Evolutionary conservation across 2,113 vertebrate genomes (phyloP).

Genomic region (Chloroceryle aenea): DNA sequence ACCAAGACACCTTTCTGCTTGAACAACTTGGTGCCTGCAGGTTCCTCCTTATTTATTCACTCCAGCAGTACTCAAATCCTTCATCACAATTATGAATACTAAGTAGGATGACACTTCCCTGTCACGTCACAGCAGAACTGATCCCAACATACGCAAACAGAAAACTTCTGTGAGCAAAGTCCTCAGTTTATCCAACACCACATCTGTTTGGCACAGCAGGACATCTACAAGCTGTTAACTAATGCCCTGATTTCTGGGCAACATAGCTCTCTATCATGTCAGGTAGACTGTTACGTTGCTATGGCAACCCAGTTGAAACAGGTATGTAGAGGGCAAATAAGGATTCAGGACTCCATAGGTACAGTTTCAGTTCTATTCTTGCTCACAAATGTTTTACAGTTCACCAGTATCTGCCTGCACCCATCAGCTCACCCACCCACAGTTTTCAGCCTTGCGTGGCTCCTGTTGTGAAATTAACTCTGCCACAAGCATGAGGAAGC

Average conservation of each 20-base stretch:
- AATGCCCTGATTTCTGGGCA: neutral
- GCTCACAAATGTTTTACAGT: neutral
- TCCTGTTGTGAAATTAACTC: neutral
- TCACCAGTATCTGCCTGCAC: neutral
- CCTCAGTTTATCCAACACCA: neutral
- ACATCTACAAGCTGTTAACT: neutral
- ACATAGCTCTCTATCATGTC: rapidly evolving
- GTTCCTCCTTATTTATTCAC: neutral
- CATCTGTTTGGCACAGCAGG: neutral
- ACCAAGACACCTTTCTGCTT: neutral
- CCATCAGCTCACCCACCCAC: neutral
- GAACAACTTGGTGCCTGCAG: neutral
- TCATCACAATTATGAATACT: neutral
- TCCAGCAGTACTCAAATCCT: neutral
- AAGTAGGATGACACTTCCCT: neutral
- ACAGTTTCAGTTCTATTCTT: neutral
- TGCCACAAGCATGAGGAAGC: neutral
- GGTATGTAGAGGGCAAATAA: rapidly evolving
- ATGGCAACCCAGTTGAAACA: neutral
- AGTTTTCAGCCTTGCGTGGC: neutral
- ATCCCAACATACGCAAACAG: neutral
- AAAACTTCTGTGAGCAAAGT: neutral
- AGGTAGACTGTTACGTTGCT: neutral
- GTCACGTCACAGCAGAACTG: no score
- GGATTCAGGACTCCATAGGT: neutral